Percentiles rank a stretch among this genome's conserved stretches.
These are phyloP conservation scores for Nasonia oneida DNA, from an alignment of 2,888 invertebrate species.

Conservation along the genomic window DNA sequence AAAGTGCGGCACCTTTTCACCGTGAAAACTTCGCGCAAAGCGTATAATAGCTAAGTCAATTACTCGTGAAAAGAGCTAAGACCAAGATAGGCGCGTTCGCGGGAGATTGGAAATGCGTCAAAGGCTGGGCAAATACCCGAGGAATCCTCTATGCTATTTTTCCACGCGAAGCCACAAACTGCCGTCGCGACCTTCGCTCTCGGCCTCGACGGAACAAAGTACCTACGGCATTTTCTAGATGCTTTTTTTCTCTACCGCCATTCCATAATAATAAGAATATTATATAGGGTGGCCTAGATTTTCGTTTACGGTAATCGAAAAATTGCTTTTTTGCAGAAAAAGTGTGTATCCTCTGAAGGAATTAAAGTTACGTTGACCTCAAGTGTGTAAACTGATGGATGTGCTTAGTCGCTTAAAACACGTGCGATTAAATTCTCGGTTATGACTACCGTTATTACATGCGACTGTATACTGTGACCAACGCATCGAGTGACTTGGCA, in stretches of 20 bases:
- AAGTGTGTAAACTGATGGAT: background rate
- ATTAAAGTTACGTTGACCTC: background rate
- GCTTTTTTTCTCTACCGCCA: background rate
- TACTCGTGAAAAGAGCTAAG: background rate
- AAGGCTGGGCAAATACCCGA: conserved; percentile 17
- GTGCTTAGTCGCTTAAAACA: no score
- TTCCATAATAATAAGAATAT: background rate
- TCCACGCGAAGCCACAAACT: conserved; percentile 35
- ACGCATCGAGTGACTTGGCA: background rate
- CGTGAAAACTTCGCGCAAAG: background rate
- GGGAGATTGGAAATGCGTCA: conserved; percentile 22
- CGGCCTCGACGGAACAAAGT: conserved; percentile 20
- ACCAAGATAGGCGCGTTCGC: conserved; percentile 2
- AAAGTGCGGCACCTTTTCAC: background rate
- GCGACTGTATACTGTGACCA: background rate
- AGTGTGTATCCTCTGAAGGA: no score
- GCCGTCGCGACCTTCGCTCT: conserved; percentile 21
- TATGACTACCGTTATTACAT: background rate
- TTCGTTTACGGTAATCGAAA: background rate
- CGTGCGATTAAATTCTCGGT: background rate
- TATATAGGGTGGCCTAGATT: background rate
- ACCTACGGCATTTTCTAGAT: conserved; percentile 1
- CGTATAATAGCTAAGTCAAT: conserved; percentile 1
- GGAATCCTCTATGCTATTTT: conserved; percentile 7
- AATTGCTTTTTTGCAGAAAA: no score